Evolutionary conservation across 2,113 vertebrate genomes (phyloP).

Genomic region (Xyliphius kryptos): DNA sequence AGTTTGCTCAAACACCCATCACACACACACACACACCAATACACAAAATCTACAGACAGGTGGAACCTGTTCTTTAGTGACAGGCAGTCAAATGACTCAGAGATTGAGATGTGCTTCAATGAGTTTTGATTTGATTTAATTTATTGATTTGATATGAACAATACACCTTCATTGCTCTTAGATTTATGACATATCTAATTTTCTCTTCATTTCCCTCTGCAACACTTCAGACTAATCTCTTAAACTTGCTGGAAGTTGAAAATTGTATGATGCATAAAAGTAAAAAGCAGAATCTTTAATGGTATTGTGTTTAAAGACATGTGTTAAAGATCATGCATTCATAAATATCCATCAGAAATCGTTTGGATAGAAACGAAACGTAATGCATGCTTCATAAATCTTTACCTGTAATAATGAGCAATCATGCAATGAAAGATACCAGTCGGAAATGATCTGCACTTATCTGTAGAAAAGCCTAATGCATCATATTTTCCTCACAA

Average conservation of each 20-base stretch:
- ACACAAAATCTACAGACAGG: constrained; percentile 1
- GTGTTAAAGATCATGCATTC: not conserved
- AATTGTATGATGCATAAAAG: not conserved
- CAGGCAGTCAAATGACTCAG: not conserved
- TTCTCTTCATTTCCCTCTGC: not conserved
- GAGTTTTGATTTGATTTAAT: not conserved
- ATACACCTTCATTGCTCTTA: not conserved
- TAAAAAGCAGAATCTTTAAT: not conserved
- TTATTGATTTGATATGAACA: not conserved
- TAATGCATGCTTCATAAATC: not conserved
- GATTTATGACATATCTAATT: not conserved
- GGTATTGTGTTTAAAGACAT: no score
- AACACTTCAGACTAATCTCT: not conserved
- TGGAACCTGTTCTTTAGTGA: not conserved
- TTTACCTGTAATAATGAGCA: not conserved
- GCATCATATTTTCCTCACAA: no score
- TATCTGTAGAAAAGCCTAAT: no score
- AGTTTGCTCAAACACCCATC: no score
- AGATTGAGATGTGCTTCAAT: not conserved
- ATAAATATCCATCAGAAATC: not conserved
- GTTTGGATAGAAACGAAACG: not conserved
- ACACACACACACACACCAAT: no score
- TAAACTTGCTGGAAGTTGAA: not conserved
- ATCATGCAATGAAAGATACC: not conserved
- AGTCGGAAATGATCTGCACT: no score